Conservation (phyloP, 2,888 invertebrate species). For the Yponomeuta plumbellus region DNA sequence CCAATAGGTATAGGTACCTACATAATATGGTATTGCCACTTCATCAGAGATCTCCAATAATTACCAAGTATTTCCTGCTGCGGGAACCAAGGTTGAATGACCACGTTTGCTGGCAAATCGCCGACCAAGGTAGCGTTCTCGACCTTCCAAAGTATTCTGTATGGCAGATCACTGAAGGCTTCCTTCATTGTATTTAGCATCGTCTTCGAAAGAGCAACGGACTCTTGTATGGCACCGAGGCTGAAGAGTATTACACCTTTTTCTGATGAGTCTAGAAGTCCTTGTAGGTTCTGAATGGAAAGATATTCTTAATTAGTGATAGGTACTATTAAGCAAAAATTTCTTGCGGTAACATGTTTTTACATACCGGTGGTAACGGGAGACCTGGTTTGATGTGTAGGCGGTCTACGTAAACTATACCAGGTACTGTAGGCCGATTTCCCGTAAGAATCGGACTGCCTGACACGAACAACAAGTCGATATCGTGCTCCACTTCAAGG, state of each 20-base stretch:
- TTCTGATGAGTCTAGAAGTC: constrained; percentile 50
- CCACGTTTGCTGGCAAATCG: constrained; percentile 60
- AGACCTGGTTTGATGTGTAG: constrained; percentile 57
- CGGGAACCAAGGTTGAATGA: constrained; percentile 68
- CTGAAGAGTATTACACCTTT: constrained; percentile 71
- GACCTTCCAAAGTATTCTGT: constrained; percentile 72
- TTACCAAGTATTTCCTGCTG: constrained; percentile 74
- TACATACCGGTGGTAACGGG: constrained; percentile 45
- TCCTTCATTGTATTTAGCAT: constrained; percentile 56
- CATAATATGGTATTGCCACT: too few relatives aligned
- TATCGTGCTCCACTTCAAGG: constrained; percentile 57
- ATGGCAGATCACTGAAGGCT: constrained; percentile 66
- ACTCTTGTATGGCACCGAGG: constrained; percentile 66
- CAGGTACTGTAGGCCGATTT: constrained; percentile 57
- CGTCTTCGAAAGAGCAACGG: constrained; percentile 53
- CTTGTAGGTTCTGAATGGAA: constrained; percentile 46
- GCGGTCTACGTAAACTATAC: constrained; percentile 53
- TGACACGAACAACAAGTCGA: constrained; percentile 60
- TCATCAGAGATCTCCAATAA: neutral
- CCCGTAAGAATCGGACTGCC: constrained; percentile 55
- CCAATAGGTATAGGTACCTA: too few relatives aligned
- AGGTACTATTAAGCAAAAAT: too few relatives aligned
- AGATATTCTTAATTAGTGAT: neutral
- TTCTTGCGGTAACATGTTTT: neutral
- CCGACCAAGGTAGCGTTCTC: constrained; percentile 52